Evolutionary conservation across 2,797 vertebrate genomes (phyloP).

Genomic region (Acanthurus lineatus): DNA sequence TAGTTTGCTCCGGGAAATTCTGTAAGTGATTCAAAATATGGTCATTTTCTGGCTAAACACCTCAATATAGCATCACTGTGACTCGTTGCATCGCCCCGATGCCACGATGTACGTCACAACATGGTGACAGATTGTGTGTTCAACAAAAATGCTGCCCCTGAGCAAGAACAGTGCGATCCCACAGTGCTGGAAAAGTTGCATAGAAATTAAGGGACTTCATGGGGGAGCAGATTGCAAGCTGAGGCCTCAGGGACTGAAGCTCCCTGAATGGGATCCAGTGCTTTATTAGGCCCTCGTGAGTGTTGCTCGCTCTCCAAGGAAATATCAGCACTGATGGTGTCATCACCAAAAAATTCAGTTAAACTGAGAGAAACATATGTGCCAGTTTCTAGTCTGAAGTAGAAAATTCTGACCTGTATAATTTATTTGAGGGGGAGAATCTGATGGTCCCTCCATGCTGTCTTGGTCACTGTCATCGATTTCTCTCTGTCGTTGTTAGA

Average conservation of each 20-base stretch:
- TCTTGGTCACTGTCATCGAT: not conserved
- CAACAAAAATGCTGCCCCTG: slow-evolving; percentile 53
- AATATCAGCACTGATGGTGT: slow-evolving; percentile 18
- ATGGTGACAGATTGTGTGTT: slow-evolving; percentile 60
- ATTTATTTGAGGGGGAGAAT: not conserved
- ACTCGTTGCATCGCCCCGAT: not conserved
- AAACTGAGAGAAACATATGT: slow-evolving; percentile 25
- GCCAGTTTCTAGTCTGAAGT: not conserved
- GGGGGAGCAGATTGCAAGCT: slow-evolving; percentile 68
- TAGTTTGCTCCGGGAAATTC: slow-evolving; percentile 1
- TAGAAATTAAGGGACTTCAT: slow-evolving; percentile 65
- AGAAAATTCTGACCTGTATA: not conserved
- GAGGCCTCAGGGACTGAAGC: slow-evolving; percentile 54
- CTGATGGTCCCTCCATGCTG: not conserved
- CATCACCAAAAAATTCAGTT: slow-evolving; percentile 11
- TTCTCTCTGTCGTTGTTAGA: not conserved
- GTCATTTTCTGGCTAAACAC: not conserved
- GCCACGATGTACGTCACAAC: slow-evolving; percentile 32
- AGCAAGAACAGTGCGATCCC: slow-evolving; percentile 56
- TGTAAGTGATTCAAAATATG: not conserved
- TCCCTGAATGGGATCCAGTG: slow-evolving; percentile 54
- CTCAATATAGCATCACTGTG: slow-evolving; percentile 20
- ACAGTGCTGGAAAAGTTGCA: slow-evolving; percentile 57
- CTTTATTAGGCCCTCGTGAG: slow-evolving; percentile 57
- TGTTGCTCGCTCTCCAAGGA: slow-evolving; percentile 52